Evolutionary conservation across 2,888 invertebrate genomes (phyloP).

Genomic region (Oxycera nigricornis): DNA sequence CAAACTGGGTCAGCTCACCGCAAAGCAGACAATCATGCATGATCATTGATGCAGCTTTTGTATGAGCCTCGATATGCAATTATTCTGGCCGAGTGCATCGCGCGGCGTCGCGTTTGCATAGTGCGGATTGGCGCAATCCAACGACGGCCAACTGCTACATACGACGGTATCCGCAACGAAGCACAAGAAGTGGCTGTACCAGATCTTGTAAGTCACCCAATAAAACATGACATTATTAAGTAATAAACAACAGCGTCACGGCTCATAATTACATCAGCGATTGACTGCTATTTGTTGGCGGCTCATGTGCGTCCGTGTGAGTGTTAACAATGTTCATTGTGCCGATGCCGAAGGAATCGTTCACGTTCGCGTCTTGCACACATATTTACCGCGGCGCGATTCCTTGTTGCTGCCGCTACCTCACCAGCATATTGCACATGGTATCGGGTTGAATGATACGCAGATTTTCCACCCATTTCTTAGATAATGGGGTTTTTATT

Average conservation of each 20-base stretch:
- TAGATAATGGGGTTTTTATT: constrained; percentile 15
- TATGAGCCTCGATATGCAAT: neutral
- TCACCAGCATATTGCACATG: neutral
- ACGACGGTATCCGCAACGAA: neutral
- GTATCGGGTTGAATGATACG: neutral
- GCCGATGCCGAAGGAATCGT: neutral
- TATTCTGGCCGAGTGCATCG: neutral
- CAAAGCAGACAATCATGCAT: neutral
- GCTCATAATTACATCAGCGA: constrained; percentile 31
- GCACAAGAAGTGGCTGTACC: neutral
- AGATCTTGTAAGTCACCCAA: constrained; percentile 20
- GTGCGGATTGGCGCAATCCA: neutral
- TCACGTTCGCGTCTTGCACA: neutral
- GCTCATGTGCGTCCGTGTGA: constrained; percentile 14
- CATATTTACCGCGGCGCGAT: neutral
- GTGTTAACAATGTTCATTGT: constrained; percentile 30
- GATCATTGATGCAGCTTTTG: constrained; percentile 6
- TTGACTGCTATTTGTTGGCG: constrained; percentile 7
- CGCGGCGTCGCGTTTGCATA: neutral
- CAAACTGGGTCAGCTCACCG: constrained; percentile 11
- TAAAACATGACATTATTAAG: constrained; percentile 36
- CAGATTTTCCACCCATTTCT: neutral
- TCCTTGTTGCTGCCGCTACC: neutral
- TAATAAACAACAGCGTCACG: constrained; percentile 34
- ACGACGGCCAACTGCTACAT: neutral